phyloP scores from a whole-genome alignment of 2,113 vertebrate genomes.

The Semnornis frantzii region DNA sequence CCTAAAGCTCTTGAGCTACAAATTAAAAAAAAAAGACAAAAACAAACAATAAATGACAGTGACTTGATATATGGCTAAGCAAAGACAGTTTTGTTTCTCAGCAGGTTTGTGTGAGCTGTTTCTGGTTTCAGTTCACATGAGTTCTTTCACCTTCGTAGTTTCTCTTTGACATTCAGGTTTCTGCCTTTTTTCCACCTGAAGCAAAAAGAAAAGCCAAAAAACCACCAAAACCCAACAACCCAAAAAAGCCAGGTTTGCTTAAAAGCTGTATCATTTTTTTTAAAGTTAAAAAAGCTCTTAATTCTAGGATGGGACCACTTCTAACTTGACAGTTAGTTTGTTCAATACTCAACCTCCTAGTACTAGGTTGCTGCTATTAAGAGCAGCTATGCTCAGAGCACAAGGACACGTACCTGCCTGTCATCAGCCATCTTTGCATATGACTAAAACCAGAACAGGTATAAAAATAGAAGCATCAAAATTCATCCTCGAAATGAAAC shows the following conservation, averaged over 20 bases:
- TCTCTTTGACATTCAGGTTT: constrained; percentile 69
- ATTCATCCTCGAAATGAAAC: constrained; percentile 31
- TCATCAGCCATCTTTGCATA: background rate
- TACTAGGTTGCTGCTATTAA: background rate
- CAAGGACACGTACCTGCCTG: background rate
- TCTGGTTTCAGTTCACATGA: constrained; percentile 73
- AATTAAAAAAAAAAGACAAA: background rate
- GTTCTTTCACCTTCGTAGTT: constrained; percentile 61
- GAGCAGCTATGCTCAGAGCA: background rate
- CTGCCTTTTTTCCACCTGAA: constrained; percentile 61
- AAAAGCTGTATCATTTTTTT: background rate
- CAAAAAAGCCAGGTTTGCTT: background rate
- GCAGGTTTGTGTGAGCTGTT: constrained; percentile 68
- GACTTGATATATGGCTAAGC: background rate
- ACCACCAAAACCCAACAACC: background rate
- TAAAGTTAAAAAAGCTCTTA: background rate
- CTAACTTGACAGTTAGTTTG: background rate
- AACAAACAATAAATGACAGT: background rate
- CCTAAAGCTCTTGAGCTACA: background rate
- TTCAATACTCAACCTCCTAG: background rate
- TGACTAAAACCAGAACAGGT: background rate
- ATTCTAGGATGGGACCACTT: background rate
- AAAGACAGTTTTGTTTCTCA: constrained; percentile 60
- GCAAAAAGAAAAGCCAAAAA: background rate
- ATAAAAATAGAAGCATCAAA: constrained; percentile 34